Evolutionary conservation across 2,797 vertebrate species (phyloP).

Genomic region (Pyrocephalus nanus): DNA sequence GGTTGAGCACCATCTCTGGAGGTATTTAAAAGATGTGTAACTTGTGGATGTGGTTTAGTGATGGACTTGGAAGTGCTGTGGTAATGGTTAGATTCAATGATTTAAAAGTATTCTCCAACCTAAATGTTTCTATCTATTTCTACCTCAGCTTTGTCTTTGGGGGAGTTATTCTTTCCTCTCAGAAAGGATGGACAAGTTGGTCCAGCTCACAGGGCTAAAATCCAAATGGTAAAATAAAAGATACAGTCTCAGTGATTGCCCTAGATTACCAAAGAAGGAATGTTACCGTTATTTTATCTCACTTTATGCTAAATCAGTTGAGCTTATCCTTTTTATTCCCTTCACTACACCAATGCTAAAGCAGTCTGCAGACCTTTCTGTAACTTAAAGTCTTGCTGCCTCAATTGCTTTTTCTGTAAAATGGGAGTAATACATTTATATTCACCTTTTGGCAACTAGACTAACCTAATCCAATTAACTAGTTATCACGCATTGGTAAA

Average conservation of each 20-base stretch:
- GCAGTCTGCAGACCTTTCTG: not conserved
- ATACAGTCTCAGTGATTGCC: not conserved
- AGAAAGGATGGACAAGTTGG: not conserved
- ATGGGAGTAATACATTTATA: not conserved
- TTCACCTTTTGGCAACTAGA: not conserved
- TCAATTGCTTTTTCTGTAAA: not conserved
- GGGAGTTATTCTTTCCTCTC: not conserved
- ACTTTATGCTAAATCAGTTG: not conserved
- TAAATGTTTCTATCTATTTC: not conserved
- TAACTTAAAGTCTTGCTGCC: not conserved
- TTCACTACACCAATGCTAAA: not conserved
- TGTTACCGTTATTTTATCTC: not conserved
- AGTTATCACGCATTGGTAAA: not conserved
- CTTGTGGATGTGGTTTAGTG: not conserved
- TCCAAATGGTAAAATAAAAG: not conserved
- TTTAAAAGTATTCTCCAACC: not conserved
- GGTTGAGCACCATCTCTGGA: not conserved
- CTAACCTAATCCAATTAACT: conserved; percentile 1
- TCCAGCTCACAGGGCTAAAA: not conserved
- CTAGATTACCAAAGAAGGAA: not conserved
- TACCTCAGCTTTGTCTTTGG: not conserved
- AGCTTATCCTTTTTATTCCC: not conserved
- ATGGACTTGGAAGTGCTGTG: not conserved
- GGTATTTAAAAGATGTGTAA: not conserved
- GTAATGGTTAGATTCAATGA: not conserved